Conservation (phyloP, 2,888 invertebrate genomes). For the Cecidostiba fungosa region DNA sequence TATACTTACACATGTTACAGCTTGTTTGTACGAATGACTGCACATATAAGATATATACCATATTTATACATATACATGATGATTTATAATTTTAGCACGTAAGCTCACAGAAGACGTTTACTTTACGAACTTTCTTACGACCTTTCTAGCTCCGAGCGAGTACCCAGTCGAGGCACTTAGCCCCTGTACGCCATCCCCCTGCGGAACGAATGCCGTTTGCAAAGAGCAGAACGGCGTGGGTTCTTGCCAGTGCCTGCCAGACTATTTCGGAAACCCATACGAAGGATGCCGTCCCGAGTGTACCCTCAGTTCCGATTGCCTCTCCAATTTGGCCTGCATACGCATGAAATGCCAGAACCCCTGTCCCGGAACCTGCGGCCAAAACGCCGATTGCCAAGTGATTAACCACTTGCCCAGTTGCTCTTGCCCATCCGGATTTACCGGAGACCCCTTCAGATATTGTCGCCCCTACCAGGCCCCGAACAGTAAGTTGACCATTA, state of each 20-base stretch:
- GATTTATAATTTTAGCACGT: slow-evolving; percentile 82
- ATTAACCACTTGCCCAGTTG: slow-evolving; percentile 88
- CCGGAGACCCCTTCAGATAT: slow-evolving; percentile 85
- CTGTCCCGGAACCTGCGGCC: slow-evolving; percentile 87
- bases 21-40: slow-evolving; percentile 1
- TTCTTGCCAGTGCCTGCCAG: slow-evolving; percentile 82
- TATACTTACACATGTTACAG: not conserved
- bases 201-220: slow-evolving; percentile 85
- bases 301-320: slow-evolving; percentile 85
- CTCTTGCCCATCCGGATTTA: slow-evolving; percentile 84
- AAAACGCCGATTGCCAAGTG: slow-evolving; percentile 86
- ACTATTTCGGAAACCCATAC: slow-evolving; percentile 85
- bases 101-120: slow-evolving; percentile 82
- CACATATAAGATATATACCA: not conserved
- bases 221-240: slow-evolving; percentile 80
- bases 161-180: slow-evolving; percentile 71
- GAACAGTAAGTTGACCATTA: slow-evolving; percentile 42
- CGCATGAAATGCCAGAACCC: slow-evolving; percentile 83
- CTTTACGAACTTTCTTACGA: slow-evolving; percentile 53
- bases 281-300: slow-evolving; percentile 88
- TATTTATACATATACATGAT: slow-evolving; percentile 83
- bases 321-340: slow-evolving; percentile 88
- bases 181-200: slow-evolving; percentile 84
- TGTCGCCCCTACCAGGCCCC: slow-evolving; percentile 78
- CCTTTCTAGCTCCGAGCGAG: slow-evolving; percentile 80